Percentiles rank a stretch among this genome's conserved stretches.
phyloP scores from a whole-genome alignment of 2,113 vertebrate species.

The Cephalopterus ornatus region DNA sequence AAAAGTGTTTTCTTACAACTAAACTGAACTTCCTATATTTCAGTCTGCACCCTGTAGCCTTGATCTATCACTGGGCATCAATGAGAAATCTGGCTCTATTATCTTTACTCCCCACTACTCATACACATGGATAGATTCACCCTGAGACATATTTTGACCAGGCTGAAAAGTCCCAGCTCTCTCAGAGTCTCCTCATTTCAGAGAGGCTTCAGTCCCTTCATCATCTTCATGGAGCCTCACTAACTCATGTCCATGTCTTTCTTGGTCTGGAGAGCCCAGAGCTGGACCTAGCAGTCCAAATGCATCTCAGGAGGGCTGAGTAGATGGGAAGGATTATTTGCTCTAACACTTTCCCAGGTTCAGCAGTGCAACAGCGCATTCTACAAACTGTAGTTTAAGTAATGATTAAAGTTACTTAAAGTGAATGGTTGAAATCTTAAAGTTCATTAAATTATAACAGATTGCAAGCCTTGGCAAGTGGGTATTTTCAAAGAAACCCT shows the following conservation, averaged over 20 bases:
- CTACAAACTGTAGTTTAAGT: not conserved
- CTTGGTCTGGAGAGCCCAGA: not conserved
- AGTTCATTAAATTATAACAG: not conserved
- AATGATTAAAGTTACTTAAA: not conserved
- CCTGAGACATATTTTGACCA: not conserved
- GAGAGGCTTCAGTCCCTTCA: not conserved
- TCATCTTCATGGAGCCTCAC: not conserved
- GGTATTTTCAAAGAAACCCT: not conserved
- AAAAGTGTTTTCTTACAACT: not conserved
- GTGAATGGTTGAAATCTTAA: not conserved
- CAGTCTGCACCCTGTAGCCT: not conserved
- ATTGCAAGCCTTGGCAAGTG: not conserved
- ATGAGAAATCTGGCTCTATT: not conserved
- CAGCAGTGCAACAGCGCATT: not conserved
- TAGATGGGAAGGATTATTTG: not conserved
- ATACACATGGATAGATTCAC: not conserved
- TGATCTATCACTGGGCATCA: not conserved
- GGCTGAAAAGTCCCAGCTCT: not conserved
- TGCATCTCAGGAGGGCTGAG: not conserved
- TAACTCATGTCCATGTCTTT: not conserved
- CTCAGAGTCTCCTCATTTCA: not conserved
- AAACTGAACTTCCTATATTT: not conserved
- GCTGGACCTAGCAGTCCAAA: not conserved
- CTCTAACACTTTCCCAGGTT: not conserved
- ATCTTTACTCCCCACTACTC: not conserved